phyloP scores from a whole-genome alignment of 2,797 vertebrate genomes.

The Erithacus rubecula region DNA sequence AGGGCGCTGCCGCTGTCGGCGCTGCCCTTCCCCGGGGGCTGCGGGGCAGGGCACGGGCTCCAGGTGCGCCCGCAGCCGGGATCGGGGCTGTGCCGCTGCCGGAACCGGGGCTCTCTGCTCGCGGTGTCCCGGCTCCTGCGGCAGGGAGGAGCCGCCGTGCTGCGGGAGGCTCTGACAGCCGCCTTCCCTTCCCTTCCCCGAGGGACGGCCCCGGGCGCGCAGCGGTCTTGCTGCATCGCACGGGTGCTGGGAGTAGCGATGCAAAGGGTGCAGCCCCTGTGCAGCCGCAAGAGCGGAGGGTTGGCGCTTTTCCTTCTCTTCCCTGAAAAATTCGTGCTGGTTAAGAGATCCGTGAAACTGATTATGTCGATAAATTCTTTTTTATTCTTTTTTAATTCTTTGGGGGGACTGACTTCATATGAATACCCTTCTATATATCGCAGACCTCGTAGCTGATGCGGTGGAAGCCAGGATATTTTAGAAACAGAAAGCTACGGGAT shows the following conservation, averaged over 20 bases:
- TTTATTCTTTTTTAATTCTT: too few species aligned
- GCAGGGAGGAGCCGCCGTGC: neutral
- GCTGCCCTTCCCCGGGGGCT: neutral
- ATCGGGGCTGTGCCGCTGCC: neutral
- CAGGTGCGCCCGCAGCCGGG: neutral
- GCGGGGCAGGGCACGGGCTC: neutral
- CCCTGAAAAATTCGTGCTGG: neutral
- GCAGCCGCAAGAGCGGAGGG: neutral
- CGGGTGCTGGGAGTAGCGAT: neutral
- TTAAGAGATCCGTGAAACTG: neutral
- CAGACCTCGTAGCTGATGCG: neutral
- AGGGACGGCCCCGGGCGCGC: neutral
- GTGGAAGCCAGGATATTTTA: neutral
- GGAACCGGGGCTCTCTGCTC: neutral
- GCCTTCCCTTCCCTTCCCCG: neutral
- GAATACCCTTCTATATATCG: neutral
- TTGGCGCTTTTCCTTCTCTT: neutral
- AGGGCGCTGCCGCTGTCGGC: neutral
- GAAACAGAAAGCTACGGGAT: neutral
- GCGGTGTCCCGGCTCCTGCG: neutral
- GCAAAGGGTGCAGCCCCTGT: neutral
- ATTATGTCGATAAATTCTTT: neutral
- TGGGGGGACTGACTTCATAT: neutral
- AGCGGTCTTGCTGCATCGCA: neutral
- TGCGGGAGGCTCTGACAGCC: neutral